Evolutionary conservation across 2,797 vertebrate species (phyloP).

Genomic region (Sebastes vulpes): DNA sequence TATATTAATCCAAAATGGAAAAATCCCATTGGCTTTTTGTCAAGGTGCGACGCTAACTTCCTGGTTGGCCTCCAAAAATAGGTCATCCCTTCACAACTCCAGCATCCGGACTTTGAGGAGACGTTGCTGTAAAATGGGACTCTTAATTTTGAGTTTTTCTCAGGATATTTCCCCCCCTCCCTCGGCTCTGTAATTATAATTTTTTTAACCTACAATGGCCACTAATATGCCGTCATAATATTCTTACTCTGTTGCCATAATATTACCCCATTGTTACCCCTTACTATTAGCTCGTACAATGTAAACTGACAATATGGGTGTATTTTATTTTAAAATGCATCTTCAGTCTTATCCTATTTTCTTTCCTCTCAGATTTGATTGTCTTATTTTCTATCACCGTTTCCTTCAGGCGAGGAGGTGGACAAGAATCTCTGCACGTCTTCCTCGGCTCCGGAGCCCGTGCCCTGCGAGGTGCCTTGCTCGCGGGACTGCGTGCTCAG

Average conservation of each 20-base stretch:
- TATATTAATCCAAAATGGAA: too few relatives aligned
- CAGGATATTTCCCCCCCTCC: not conserved
- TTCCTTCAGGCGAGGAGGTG: constrained; percentile 87
- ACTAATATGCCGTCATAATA: not conserved
- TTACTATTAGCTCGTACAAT: not conserved
- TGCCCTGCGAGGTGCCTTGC: constrained; percentile 92
- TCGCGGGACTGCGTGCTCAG: constrained; percentile 96
- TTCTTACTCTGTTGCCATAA: not conserved
- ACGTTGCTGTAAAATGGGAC: accelerated
- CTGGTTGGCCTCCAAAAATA: too few relatives aligned
- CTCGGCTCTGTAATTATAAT: not conserved
- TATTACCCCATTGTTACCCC: not conserved
- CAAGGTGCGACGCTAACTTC: too few relatives aligned
- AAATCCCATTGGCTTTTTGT: too few relatives aligned
- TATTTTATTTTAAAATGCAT: not conserved
- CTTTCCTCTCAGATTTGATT: not conserved
- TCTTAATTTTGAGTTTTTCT: too few relatives aligned
- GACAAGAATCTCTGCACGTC: constrained; percentile 90
- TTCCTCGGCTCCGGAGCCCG: constrained; percentile 86
- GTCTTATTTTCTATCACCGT: not conserved
- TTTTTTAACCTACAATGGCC: not conserved
- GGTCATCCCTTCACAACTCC: too few relatives aligned
- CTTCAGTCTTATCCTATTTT: not conserved
- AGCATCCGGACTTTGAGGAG: not conserved
- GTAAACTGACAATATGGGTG: not conserved